A percentile compares a stretch with the other conserved stretches of the same genome.
These are phyloP conservation scores for Pteropus rufus DNA, from an alignment of 2,797 vertebrate genomes.

Conservation along the genomic window DNA sequence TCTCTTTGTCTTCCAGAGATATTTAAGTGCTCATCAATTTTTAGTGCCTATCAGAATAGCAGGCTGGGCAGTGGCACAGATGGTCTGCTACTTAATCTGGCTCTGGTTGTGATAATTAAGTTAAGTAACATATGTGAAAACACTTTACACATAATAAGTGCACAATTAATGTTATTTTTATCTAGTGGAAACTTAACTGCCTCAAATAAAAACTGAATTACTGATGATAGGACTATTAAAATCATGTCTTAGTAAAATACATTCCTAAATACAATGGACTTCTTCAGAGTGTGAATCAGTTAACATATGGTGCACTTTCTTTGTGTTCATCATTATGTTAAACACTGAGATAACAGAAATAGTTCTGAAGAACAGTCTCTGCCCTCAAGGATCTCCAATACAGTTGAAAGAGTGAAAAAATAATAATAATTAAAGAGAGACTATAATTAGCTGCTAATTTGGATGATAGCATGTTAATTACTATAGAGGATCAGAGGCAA, in stretches of 20 bases:
- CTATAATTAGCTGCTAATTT: slow-evolving; percentile 64
- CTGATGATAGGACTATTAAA: slow-evolving; percentile 47
- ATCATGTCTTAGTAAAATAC: slow-evolving; percentile 2
- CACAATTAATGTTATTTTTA: slow-evolving; percentile 70
- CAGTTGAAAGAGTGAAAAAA: slow-evolving; percentile 31
- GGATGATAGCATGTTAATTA: neutral
- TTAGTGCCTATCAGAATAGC: neutral
- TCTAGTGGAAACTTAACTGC: slow-evolving; percentile 42
- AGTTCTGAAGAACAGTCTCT: neutral
- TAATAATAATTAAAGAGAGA: slow-evolving; percentile 2
- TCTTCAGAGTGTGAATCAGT: neutral
- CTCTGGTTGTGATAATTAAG: neutral
- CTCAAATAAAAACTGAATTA: slow-evolving; percentile 57
- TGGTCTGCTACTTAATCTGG: slow-evolving; percentile 15
- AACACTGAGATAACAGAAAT: neutral
- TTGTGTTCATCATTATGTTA: neutral
- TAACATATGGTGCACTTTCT: neutral
- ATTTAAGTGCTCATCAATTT: neutral
- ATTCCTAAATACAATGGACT: neutral
- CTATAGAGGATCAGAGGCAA: neutral
- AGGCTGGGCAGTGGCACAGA: slow-evolving; percentile 31
- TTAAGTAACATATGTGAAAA: slow-evolving; percentile 54
- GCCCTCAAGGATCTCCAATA: slow-evolving; percentile 32
- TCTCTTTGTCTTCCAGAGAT: neutral
- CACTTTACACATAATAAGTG: slow-evolving; percentile 46